Evolutionary conservation across 2,113 vertebrate genomes (phyloP).

Genomic region (Chionis minor): DNA sequence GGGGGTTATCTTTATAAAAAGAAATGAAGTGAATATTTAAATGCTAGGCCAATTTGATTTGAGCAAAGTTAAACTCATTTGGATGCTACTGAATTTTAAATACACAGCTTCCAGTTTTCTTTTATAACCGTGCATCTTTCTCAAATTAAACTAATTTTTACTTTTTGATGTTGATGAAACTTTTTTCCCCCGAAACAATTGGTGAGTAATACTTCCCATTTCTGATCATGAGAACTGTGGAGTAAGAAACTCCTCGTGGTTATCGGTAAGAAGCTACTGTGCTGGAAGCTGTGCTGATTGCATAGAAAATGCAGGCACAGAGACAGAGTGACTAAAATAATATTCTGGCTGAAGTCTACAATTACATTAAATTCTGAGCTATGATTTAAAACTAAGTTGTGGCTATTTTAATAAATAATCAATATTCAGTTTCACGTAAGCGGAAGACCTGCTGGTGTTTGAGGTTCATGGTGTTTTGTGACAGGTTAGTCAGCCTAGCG

Average conservation of each 20-base stretch:
- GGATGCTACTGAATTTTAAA: background rate
- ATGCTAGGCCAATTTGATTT: background rate
- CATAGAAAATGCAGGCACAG: background rate
- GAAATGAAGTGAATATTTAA: background rate
- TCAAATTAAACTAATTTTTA: background rate
- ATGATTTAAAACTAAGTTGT: background rate
- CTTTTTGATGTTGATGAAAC: background rate
- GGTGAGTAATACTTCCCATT: background rate
- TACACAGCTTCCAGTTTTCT: background rate
- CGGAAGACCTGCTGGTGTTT: background rate
- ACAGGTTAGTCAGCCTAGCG: background rate
- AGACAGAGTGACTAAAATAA: background rate
- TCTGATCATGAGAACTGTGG: background rate
- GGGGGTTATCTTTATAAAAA: background rate
- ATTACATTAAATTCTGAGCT: background rate
- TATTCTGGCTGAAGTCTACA: background rate
- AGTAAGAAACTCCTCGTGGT: background rate
- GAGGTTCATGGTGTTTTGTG: background rate
- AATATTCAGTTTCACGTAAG: background rate
- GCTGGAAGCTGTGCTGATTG: background rate
- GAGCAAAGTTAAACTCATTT: background rate
- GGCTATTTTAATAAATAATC: background rate
- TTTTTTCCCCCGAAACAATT: background rate
- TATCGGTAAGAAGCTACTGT: background rate
- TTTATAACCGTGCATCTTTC: background rate